Evolutionary conservation across 2,888 invertebrate species (phyloP).

Genomic region (Xestobium rufovillosum): DNA sequence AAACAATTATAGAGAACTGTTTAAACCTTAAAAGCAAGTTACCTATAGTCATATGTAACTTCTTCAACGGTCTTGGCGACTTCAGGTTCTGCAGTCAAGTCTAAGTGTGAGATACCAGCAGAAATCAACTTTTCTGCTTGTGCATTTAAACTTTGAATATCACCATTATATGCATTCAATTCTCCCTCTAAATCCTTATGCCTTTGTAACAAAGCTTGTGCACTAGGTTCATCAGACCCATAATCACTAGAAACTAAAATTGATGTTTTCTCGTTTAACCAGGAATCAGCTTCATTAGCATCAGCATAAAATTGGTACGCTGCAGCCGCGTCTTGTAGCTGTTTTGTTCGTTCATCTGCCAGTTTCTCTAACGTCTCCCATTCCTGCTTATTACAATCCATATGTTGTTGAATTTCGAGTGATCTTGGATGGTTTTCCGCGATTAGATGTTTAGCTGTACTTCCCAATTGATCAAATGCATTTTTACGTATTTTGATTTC

Average conservation of each 20-base stretch:
- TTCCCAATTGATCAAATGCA: conserved; percentile 61
- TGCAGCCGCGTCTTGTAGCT: conserved; percentile 80
- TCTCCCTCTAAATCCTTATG: conserved; percentile 85
- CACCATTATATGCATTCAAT: conserved; percentile 79
- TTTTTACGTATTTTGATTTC: conserved; percentile 76
- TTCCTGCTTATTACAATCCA: conserved; percentile 70
- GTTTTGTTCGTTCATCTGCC: conserved; percentile 63
- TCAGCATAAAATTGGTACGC: conserved; percentile 97
- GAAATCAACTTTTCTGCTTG: conserved; percentile 70
- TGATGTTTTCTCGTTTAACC: conserved; percentile 93
- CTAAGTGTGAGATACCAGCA: conserved; percentile 65
- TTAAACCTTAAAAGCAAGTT: conserved; percentile 15
- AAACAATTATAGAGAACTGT: conserved; percentile 9
- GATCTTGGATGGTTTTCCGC: conserved; percentile 75
- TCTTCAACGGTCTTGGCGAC: conserved; percentile 55
- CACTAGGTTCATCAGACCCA: conserved; percentile 85
- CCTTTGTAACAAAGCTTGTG: conserved; percentile 78
- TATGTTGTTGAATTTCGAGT: conserved; percentile 71
- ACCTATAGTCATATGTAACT: conserved; percentile 46
- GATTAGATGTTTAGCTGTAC: conserved; percentile 52
- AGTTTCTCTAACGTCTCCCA: conserved; percentile 87
- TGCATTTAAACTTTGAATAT: conserved; percentile 67
- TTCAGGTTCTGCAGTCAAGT: conserved; percentile 59
- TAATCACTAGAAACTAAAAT: conserved; percentile 84
- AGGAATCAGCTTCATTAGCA: conserved; percentile 95